A percentile compares a stretch with the other conserved stretches of the same genome.
These are phyloP conservation scores for Potorous gilbertii DNA, from an alignment of 2,797 vertebrate genomes.

Conservation along the genomic window DNA sequence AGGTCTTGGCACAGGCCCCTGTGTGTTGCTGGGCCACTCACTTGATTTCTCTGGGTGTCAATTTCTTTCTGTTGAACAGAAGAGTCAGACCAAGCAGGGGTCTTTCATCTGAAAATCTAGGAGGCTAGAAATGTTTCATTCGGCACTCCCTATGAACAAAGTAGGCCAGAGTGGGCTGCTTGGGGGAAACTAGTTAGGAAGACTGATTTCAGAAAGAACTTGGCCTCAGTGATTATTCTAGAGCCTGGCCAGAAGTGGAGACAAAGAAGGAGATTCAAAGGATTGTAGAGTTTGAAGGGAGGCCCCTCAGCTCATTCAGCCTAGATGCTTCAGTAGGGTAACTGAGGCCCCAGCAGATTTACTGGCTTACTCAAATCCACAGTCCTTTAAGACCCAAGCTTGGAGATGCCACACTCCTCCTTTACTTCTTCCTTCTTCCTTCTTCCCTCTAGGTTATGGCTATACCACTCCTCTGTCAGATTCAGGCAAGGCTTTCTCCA, in stretches of 20 bases:
- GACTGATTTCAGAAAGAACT: background rate
- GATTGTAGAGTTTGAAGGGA: background rate
- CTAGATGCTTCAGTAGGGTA: background rate
- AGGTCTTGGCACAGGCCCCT: background rate
- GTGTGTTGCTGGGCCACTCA: background rate
- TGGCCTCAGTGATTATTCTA: background rate
- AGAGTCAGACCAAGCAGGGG: background rate
- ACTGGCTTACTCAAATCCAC: background rate
- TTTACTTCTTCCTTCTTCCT: background rate
- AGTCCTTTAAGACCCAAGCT: background rate
- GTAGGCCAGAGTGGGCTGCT: background rate
- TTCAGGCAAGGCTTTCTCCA: conserved; percentile 91
- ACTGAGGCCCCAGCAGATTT: background rate
- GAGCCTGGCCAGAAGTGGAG: background rate
- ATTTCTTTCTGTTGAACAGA: background rate
- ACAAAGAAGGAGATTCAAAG: no score
- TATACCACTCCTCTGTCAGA: conserved; percentile 91
- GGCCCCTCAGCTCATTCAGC: background rate
- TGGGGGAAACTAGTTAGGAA: background rate
- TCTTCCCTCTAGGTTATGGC: conserved; percentile 88
- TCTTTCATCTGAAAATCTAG: background rate
- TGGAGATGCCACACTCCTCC: background rate
- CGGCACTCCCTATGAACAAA: no score
- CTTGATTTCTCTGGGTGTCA: background rate
- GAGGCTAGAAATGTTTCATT: background rate